phyloP scores from a whole-genome alignment of 2,797 vertebrate genomes.

The Liasis olivaceus region DNA sequence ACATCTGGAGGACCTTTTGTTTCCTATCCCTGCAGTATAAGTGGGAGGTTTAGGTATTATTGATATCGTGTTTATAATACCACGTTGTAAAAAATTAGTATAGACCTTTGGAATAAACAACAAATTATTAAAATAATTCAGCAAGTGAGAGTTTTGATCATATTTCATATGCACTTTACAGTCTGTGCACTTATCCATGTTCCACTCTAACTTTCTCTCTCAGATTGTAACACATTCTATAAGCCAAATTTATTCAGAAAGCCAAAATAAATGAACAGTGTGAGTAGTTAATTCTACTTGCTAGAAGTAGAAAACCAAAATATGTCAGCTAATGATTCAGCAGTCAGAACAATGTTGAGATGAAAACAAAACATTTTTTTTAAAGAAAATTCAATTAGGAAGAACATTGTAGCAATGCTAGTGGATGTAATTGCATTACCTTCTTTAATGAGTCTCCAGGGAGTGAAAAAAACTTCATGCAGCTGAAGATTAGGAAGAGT shows the following conservation, averaged over 20 bases:
- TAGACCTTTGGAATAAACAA: neutral
- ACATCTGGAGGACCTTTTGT: neutral
- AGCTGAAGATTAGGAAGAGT: constrained; percentile 78
- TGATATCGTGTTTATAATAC: neutral
- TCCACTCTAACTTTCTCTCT: neutral
- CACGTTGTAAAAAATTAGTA: neutral
- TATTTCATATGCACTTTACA: neutral
- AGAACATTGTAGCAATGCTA: neutral
- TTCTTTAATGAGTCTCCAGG: constrained; percentile 91
- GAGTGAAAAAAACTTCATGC: constrained; percentile 87
- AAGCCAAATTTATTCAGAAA: neutral
- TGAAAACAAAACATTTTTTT: constrained; percentile 21
- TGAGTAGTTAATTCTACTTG: neutral
- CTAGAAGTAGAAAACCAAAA: neutral
- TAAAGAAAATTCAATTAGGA: constrained; percentile 5
- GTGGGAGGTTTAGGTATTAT: neutral
- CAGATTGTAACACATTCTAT: neutral
- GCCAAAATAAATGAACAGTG: neutral
- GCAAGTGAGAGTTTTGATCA: neutral
- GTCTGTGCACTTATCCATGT: neutral
- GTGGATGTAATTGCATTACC: constrained; percentile 71
- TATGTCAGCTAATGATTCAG: neutral
- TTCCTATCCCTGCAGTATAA: neutral
- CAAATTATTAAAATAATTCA: neutral
- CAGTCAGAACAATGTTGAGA: neutral